A percentile compares a stretch with the other conserved stretches of the same genome.
phyloP scores from a whole-genome alignment of 2,797 vertebrate genomes.

The Mico argentatus region DNA sequence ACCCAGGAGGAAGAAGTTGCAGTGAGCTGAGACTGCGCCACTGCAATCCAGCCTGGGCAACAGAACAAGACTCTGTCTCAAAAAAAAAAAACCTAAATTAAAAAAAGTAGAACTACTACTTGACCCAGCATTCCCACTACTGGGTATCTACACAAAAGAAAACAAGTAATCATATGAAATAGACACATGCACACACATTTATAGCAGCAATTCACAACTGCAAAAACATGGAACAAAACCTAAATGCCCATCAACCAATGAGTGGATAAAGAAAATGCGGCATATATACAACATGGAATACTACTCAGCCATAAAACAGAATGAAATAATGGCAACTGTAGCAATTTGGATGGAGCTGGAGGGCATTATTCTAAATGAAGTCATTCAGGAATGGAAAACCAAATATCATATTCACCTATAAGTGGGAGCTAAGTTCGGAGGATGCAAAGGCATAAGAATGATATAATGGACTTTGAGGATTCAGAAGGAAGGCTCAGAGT shows the following conservation, averaged over 20 bases:
- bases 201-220: not conserved
- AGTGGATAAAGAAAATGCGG: not conserved
- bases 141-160: not conserved
- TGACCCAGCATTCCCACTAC: not conserved
- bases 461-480: not conserved
- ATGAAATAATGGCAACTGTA: not conserved
- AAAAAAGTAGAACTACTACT: not conserved
- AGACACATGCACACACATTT: not conserved
- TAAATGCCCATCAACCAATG: not conserved
- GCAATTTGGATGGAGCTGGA: not conserved
- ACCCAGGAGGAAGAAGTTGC: not conserved
- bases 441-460: not conserved
- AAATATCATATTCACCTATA: not conserved
- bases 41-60: not conserved
- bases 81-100: not conserved
- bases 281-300: not conserved
- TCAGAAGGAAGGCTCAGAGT: not conserved
- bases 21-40: not conserved
- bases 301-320: not conserved
- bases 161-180: not conserved
- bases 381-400: not conserved
- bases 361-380: not conserved
- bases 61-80: not conserved
- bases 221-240: not conserved
- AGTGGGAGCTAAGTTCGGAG: not conserved